Conservation (phyloP, 2,888 invertebrate genomes). For the Bombylius discolor region DNA sequence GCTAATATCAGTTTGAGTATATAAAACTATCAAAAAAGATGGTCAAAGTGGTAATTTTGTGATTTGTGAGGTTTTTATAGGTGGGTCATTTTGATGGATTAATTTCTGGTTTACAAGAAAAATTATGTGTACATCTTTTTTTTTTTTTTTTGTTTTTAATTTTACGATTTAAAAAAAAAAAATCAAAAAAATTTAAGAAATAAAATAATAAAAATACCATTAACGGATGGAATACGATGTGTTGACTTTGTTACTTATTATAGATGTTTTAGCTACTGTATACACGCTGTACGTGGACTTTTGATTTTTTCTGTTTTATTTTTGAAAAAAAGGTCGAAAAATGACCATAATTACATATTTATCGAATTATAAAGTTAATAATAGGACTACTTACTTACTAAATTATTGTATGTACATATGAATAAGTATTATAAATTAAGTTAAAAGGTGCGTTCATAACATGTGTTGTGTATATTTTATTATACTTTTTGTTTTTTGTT, state of each 20-base stretch:
- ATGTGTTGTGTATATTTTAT: no score
- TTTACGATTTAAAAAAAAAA: no score
- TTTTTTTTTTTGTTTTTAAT: no score
- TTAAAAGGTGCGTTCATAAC: no score
- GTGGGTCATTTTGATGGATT: slow-evolving; percentile 12
- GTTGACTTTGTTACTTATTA: not conserved
- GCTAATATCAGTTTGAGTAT: not conserved
- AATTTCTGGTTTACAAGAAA: slow-evolving; percentile 8
- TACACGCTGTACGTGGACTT: not conserved
- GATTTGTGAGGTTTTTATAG: slow-evolving; percentile 11
- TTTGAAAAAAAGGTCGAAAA: not conserved
- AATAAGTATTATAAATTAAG: no score
- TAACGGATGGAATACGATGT: not conserved
- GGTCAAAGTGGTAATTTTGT: slow-evolving; percentile 12
- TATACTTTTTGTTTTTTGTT: no score
- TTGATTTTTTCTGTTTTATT: not conserved
- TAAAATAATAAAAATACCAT: no score
- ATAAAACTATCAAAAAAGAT: slow-evolving; percentile 6
- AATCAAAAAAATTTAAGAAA: no score
- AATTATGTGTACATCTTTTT: not conserved
- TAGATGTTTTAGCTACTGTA: not conserved
- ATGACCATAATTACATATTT: not conserved
- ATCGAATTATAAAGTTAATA: not conserved
- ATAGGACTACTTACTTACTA: not conserved
- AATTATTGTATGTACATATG: no score